phyloP scores from a whole-genome alignment of 2,888 invertebrate species.

The Orthosia gothica region DNA sequence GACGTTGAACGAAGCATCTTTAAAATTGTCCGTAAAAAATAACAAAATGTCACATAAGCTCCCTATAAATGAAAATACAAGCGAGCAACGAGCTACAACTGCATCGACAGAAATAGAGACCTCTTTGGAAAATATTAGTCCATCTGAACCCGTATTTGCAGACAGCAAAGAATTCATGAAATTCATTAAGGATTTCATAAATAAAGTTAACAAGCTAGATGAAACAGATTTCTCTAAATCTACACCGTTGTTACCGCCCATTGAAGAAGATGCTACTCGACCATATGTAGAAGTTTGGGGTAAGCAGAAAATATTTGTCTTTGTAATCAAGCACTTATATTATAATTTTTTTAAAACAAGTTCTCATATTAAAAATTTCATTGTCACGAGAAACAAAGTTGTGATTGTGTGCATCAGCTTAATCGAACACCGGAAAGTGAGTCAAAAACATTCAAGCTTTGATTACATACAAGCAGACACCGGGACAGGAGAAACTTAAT shows the following conservation, averaged over 20 bases:
- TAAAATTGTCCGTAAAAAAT: constrained; percentile 8
- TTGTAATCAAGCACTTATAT: background rate
- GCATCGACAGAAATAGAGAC: background rate
- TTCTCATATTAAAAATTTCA: no score
- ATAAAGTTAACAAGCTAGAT: constrained; percentile 44
- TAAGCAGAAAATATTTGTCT: constrained; percentile 41
- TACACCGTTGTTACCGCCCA: background rate
- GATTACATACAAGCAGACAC: no score
- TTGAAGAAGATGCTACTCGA: constrained; percentile 6
- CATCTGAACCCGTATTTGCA: constrained; percentile 33
- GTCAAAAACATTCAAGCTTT: no score
- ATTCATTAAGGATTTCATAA: constrained; percentile 46
- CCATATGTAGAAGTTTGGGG: constrained; percentile 54
- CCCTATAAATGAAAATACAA: background rate
- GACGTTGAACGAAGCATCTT: constrained; percentile 47
- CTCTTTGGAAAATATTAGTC: constrained; percentile 17
- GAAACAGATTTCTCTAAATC: constrained; percentile 42
- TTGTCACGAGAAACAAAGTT: no score
- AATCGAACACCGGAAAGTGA: no score
- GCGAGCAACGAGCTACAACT: background rate
- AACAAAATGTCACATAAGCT: background rate
- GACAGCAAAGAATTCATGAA: constrained; percentile 51
- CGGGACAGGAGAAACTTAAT: no score
- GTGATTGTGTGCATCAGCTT: no score
- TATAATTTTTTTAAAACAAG: no score